These are phyloP conservation scores for Erinaceus europaeus DNA, from an alignment of 2,113 vertebrate species.

Conservation along the genomic window DNA sequence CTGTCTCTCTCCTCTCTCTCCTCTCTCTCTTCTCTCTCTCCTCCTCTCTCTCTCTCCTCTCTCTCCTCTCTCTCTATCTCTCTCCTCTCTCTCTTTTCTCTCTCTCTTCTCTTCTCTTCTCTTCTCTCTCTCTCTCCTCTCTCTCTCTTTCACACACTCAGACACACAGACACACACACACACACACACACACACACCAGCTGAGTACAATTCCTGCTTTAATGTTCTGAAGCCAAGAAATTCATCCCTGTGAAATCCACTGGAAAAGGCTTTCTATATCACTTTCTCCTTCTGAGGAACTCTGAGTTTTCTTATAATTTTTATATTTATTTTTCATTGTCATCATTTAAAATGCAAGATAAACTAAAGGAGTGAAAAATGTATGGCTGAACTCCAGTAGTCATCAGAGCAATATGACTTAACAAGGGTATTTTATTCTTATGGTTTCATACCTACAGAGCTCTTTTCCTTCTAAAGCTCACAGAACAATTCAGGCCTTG, in stretches of 20 bases:
- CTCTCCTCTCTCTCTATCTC: too few species aligned
- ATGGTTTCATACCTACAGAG: constrained; percentile 24
- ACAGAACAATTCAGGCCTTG: constrained; percentile 36
- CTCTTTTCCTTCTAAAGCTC: neutral
- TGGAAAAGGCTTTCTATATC: neutral
- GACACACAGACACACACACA: too few species aligned
- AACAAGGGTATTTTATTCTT: neutral
- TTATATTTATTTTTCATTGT: neutral
- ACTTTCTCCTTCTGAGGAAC: neutral
- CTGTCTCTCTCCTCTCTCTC: too few species aligned
- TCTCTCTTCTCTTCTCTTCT: too few species aligned
- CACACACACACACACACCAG: constrained; percentile 81
- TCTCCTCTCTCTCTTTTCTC: too few species aligned
- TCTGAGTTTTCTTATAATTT: neutral
- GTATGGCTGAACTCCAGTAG: constrained; percentile 11
- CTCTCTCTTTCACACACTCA: too few species aligned
- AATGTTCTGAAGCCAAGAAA: constrained; percentile 54
- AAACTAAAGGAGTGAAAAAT: neutral
- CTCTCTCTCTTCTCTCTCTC: too few species aligned
- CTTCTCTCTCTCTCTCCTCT: too few species aligned
- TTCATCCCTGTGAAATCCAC: neutral
- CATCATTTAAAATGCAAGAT: neutral
- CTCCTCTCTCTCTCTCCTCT: too few species aligned
- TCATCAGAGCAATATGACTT: neutral
- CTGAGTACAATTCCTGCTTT: constrained; percentile 84